These are phyloP conservation scores for Spilogale gracilis DNA, from an alignment of 2,113 vertebrate genomes.

Conservation along the genomic window DNA sequence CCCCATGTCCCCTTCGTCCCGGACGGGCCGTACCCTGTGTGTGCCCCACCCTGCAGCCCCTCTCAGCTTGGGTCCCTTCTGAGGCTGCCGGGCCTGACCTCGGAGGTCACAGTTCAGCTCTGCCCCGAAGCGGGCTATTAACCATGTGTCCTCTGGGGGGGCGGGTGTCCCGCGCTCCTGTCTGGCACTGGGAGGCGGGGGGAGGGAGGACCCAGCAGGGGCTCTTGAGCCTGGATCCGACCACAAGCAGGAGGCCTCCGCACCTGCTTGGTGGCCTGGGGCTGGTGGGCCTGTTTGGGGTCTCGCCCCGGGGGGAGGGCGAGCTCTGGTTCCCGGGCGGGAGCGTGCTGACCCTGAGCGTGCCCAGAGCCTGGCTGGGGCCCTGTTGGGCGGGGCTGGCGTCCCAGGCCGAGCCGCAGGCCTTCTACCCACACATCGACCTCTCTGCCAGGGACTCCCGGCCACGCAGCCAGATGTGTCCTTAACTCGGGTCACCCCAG, in stretches of 20 bases:
- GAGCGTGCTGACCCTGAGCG: neutral
- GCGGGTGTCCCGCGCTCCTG: neutral
- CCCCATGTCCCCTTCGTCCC: neutral
- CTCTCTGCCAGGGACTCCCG: neutral
- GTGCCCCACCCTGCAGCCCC: neutral
- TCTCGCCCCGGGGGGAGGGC: neutral
- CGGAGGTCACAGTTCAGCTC: neutral
- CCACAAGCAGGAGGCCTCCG: neutral
- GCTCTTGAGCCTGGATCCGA: neutral
- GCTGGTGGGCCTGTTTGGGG: neutral
- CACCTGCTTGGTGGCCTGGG: neutral
- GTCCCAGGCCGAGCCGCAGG: fast-evolving
- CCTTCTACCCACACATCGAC: fast-evolving
- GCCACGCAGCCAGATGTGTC: neutral
- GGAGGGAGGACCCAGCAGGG: neutral
- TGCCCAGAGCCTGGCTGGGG: neutral
- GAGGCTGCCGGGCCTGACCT: neutral
- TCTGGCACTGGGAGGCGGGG: neutral
- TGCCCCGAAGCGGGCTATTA: too few relatives aligned
- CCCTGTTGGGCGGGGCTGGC: neutral
- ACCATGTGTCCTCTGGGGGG: neutral
- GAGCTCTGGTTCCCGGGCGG: neutral
- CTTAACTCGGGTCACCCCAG: conserved; percentile 84
- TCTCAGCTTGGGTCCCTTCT: too few relatives aligned
- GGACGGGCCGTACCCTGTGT: neutral